Evolutionary conservation across 2,113 vertebrate species (phyloP).

Genomic region (Triplophysa rosa): DNA sequence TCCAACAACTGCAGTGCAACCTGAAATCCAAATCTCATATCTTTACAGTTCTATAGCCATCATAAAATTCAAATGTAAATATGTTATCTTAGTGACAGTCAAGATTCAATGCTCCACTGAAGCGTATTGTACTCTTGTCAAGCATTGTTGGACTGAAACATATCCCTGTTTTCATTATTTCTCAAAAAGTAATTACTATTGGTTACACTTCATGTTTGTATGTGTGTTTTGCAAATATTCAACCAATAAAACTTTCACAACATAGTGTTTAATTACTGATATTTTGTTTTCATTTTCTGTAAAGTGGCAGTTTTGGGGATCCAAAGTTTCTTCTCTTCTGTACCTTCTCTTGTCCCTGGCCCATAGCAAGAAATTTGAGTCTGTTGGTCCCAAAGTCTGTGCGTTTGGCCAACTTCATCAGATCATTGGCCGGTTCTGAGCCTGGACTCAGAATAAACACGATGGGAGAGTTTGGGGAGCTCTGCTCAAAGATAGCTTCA

Average conservation of each 20-base stretch:
- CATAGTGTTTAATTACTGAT: no score
- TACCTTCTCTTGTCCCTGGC: slow-evolving; percentile 96
- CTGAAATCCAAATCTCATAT: slow-evolving; percentile 65
- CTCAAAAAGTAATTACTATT: no score
- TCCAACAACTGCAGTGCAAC: slow-evolving; percentile 88
- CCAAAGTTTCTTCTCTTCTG: not conserved
- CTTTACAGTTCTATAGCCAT: not conserved
- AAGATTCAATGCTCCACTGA: not conserved
- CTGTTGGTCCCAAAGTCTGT: slow-evolving; percentile 82
- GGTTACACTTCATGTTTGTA: not conserved
- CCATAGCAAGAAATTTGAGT: slow-evolving; percentile 94
- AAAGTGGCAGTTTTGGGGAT: not conserved
- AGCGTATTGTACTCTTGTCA: not conserved
- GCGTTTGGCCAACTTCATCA: slow-evolving; percentile 88
- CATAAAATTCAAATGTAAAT: not conserved
- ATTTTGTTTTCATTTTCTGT: no score
- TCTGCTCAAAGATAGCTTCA: slow-evolving; percentile 86
- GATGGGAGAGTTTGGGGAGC: slow-evolving; percentile 85
- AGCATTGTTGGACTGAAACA: no score
- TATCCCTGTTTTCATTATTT: no score
- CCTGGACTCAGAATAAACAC: slow-evolving; percentile 95
- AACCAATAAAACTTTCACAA: no score
- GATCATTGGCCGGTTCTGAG: slow-evolving; percentile 88
- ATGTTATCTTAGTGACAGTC: not conserved
- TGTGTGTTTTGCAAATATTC: not conserved